Evolutionary conservation across 2,888 invertebrate species (phyloP).

Genomic region (Heptascelio sp.): DNA sequence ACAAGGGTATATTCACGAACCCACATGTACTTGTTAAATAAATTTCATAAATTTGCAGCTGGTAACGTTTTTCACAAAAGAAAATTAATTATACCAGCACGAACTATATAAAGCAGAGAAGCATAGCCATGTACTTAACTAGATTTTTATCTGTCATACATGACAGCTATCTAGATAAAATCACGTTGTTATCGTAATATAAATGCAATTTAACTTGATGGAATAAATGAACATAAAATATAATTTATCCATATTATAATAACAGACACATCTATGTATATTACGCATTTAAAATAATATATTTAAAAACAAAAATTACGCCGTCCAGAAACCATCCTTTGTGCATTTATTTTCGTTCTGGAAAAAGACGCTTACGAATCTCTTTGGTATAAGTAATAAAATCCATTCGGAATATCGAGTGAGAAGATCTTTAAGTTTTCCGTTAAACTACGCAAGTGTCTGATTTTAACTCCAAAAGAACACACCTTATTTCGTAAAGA

Average conservation of each 20-base stretch:
- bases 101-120: constrained; percentile 64
- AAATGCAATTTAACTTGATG: constrained; percentile 53
- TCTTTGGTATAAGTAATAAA: too few relatives aligned
- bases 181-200: constrained; percentile 59
- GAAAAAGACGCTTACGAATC: too few relatives aligned
- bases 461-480: too few relatives aligned
- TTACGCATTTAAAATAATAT: constrained; percentile 16
- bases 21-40: constrained; percentile 65
- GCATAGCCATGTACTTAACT: constrained; percentile 65
- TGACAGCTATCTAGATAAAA: constrained; percentile 65
- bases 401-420: too few relatives aligned
- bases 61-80: constrained; percentile 64
- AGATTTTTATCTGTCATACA: constrained; percentile 66
- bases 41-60: constrained; percentile 66
- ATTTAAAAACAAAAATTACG: constrained; percentile 10
- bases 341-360: too few relatives aligned
- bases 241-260: constrained; percentile 45
- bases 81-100: constrained; percentile 69
- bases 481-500: too few relatives aligned
- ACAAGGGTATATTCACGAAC: constrained; percentile 59
- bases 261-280: constrained; percentile 5
- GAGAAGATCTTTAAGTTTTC: too few relatives aligned
- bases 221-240: constrained; percentile 44
- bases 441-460: too few relatives aligned
- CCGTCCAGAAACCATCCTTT: not conserved